Evolutionary conservation across 2,113 vertebrate species (phyloP).

Genomic region (Scortum barcoo): DNA sequence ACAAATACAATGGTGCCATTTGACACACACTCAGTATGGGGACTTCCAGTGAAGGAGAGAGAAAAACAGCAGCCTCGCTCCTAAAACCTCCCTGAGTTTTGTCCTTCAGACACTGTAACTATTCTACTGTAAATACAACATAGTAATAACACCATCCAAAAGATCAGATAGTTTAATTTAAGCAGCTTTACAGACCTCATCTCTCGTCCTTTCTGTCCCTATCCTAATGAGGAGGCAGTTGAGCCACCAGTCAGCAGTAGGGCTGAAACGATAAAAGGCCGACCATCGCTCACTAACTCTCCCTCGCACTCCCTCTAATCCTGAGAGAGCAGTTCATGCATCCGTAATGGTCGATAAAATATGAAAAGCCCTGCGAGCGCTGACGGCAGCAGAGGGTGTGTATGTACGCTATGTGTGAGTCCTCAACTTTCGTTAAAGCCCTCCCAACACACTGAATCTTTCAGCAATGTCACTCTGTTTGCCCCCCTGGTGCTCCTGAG

Average conservation of each 20-base stretch:
- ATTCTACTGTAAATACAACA: constrained; percentile 36
- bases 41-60: constrained; percentile 69
- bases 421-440: constrained; percentile 55
- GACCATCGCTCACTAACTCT: constrained; percentile 18
- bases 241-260: constrained; percentile 49
- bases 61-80: constrained; percentile 16
- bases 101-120: constrained; percentile 7
- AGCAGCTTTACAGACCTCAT: constrained; percentile 63
- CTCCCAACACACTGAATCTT: constrained; percentile 55
- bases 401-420: constrained; percentile 15
- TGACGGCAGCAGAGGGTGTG: constrained; percentile 56
- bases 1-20: constrained; percentile 74
- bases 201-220: not conserved
- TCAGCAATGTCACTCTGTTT: constrained; percentile 49
- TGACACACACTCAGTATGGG: constrained; percentile 53
- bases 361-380: constrained; percentile 66
- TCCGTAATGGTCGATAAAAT: constrained; percentile 73
- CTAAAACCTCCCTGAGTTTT: constrained; percentile 13
- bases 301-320: constrained; percentile 51
- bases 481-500: constrained; percentile 41
- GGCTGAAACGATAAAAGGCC: constrained; percentile 45
- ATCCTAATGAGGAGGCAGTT: constrained; percentile 37
- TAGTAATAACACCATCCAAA: constrained; percentile 33
- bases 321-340: constrained; percentile 71
- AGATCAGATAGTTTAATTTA: constrained; percentile 59